These are phyloP conservation scores for Pherbina coryleti DNA, from an alignment of 2,888 invertebrate species.

Conservation along the genomic window DNA sequence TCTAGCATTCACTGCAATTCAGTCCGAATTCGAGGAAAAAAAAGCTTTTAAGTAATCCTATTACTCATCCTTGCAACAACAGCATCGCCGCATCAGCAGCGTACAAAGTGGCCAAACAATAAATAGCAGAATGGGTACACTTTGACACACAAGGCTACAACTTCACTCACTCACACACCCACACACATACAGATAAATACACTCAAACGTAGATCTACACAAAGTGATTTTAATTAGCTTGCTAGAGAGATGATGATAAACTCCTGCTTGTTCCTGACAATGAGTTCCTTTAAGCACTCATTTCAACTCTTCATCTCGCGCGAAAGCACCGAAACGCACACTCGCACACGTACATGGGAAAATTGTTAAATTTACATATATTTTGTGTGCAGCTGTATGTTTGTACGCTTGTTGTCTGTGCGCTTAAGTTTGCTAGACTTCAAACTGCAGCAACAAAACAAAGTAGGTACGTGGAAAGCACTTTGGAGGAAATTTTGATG, in stretches of 20 bases:
- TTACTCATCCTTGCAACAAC: conserved; percentile 16
- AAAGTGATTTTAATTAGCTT: conserved; percentile 37
- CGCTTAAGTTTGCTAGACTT: neutral
- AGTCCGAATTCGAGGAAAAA: conserved; percentile 2
- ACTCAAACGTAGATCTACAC: neutral
- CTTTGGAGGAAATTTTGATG: conserved; percentile 20
- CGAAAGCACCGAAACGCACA: neutral
- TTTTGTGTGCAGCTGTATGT: neutral
- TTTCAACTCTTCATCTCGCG: neutral
- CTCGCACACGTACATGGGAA: neutral
- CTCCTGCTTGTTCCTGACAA: conserved; percentile 27
- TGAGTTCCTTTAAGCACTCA: neutral
- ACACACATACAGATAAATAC: neutral
- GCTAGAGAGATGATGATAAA: conserved; percentile 23
- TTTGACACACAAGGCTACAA: neutral
- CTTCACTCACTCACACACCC: neutral
- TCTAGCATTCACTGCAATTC: neutral
- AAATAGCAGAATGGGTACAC: neutral
- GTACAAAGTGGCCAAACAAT: conserved; percentile 9
- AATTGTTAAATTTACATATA: neutral
- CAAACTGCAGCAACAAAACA: neutral
- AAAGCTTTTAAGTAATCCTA: conserved; percentile 33
- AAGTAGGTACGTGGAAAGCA: conserved; percentile 18
- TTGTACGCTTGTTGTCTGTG: neutral
- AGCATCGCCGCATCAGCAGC: neutral